Evolutionary conservation across 2,113 vertebrate genomes (phyloP), one percentile per base, ranked within the genome.

Genomic region (Eretmochelys imbricata): DNA sequence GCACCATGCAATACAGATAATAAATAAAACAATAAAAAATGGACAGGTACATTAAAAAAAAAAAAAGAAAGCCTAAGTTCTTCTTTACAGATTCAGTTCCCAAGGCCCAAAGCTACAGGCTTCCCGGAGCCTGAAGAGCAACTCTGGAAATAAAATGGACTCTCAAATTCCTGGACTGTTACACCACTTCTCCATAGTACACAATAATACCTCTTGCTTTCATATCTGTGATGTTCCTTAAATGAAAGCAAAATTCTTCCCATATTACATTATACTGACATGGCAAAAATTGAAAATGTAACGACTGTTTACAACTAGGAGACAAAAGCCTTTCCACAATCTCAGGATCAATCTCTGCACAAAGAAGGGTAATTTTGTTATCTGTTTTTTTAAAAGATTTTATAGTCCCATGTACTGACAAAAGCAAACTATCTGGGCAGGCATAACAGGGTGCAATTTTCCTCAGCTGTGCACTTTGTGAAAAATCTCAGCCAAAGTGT

Each of bases 271-370:
- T 79, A 75, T 84, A 42, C 62, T 96, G 65, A 72, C 65, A 69
- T 38, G 19, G n/a, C 19, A 38, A 31, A 62, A 65, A 85, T 49
- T 19, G 49, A 94, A 87, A 94, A 93, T 87, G 85, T 46, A 92
- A 79, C 46, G 62, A 20, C 65, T 25, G 75, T 83, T 80, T 89
- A n/a, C 78, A 97, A 94, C 9, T 92, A 89, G 78, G 80, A 29
- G 35, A 95, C 81, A 96, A 93, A 96, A 93, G 69, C 53, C 89
- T 75, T 31, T 85, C 79, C 53, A 35, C 72, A 78, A 92, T 89
- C 42, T 78, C 57, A 48, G 10, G 65, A 97, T 96, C 93, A 84
- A 85, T 97, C 95, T 48, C 54, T 91, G 59, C 83, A 90, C 27
- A 87, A 89, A 42, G 76, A 93, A 95, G 50, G 54, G 72, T 76